phyloP scores from a whole-genome alignment of 2,113 vertebrate species.

The Mobula hypostoma region DNA sequence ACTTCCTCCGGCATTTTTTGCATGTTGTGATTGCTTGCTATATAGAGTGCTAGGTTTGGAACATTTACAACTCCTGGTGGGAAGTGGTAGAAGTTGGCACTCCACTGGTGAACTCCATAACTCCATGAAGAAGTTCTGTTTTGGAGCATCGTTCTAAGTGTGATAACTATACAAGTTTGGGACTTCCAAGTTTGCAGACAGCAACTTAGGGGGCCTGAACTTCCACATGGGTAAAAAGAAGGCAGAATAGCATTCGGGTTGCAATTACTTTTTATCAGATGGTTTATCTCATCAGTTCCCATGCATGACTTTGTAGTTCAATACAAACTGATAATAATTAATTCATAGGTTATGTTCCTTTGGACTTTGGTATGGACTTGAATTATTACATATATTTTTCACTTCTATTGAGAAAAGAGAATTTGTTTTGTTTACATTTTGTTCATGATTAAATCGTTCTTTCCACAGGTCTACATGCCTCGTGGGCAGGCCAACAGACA shows the following conservation, averaged over 20 bases:
- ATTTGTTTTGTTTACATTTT: conserved; percentile 3
- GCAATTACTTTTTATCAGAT: neutral
- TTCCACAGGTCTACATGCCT: conserved; percentile 69
- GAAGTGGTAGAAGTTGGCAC: no score
- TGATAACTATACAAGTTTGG: neutral
- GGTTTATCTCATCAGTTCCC: neutral
- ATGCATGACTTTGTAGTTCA: neutral
- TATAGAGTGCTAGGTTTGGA: neutral
- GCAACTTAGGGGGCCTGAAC: no score
- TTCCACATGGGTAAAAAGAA: no score
- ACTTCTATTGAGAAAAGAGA: neutral
- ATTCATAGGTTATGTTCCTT: neutral
- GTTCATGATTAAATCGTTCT: neutral
- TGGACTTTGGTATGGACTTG: neutral
- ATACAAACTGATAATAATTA: neutral
- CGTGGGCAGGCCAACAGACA: conserved; percentile 56
- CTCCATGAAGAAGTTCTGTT: no score
- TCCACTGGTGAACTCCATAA: no score
- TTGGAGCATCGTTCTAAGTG: neutral
- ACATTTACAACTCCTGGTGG: neutral
- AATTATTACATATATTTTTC: neutral
- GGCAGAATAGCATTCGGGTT: no score
- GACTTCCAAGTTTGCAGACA: neutral
- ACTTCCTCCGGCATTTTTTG: no score
- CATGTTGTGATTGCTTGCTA: neutral